Evolutionary conservation across 2,888 invertebrate genomes (phyloP).

Genomic region (Meiosimyza platycephala): DNA sequence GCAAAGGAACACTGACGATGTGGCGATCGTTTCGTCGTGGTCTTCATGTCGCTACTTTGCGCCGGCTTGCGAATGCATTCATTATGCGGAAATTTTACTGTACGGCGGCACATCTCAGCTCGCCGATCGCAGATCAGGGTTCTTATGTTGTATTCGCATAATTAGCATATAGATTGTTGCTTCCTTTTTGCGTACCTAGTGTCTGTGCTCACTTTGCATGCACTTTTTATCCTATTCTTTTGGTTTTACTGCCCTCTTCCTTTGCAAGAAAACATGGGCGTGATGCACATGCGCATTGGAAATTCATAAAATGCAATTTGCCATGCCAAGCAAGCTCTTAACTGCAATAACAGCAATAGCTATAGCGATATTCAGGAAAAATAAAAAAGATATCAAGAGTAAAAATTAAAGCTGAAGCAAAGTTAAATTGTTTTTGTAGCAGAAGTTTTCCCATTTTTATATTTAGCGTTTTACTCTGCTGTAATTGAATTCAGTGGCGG

Average conservation of each 20-base stretch:
- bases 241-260: background rate
- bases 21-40: background rate
- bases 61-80: background rate
- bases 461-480: no score
- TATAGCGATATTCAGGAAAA: no score
- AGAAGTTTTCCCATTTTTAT: no score
- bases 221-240: conserved; percentile 3
- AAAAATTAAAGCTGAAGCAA: no score
- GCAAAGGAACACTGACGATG: conserved; percentile 18
- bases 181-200: background rate
- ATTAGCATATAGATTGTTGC: conserved; percentile 36
- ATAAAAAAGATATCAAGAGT: no score
- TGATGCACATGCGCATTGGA: conserved; percentile 20
- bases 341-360: background rate
- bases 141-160: conserved; percentile 4
- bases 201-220: background rate
- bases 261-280: conserved; percentile 9
- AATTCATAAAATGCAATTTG: conserved; percentile 27
- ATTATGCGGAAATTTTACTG: conserved; percentile 7
- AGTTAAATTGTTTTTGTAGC: no score
- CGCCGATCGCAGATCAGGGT: background rate
- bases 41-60: background rate
- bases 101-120: background rate
- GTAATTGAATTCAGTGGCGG: no score
- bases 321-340: conserved; percentile 15